Percentiles rank a stretch among this genome's conserved stretches.
Conservation (phyloP, 2,888 invertebrate genomes). For the Dermolepida albohirtum region DNA sequence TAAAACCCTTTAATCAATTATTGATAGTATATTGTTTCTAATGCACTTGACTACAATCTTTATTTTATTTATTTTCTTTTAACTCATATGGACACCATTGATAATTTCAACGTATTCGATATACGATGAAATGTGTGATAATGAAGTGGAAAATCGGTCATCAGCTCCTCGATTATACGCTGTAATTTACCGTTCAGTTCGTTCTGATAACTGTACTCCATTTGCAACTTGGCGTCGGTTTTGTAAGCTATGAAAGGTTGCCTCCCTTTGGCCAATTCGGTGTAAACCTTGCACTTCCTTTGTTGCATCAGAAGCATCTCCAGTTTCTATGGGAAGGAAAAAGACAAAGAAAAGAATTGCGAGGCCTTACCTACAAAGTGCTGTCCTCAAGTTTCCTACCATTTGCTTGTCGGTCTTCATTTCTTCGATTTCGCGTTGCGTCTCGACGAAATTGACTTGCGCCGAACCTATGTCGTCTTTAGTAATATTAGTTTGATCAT, state of each 20-base stretch:
- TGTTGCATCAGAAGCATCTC: conserved; percentile 76
- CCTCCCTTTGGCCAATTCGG: conserved; percentile 65
- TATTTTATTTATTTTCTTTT: conserved; percentile 2
- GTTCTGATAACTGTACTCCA: conserved; percentile 71
- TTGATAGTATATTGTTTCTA: no score
- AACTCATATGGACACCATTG: neutral
- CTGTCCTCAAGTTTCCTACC: conserved; percentile 51
- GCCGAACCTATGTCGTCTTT: conserved; percentile 25
- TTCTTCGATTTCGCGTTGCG: conserved; percentile 51
- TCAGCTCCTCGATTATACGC: conserved; percentile 70
- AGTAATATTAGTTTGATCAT: conserved; percentile 47
- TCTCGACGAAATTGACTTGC: conserved; percentile 2
- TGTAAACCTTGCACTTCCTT: conserved; percentile 73
- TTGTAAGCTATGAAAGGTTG: conserved; percentile 56
- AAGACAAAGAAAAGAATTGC: conserved; percentile 46
- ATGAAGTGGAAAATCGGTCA: conserved; percentile 73
- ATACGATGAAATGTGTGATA: conserved; percentile 65
- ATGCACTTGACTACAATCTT: conserved; percentile 1
- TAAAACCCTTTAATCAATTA: no score
- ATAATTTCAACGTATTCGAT: conserved; percentile 67
- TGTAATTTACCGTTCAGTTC: conserved; percentile 71
- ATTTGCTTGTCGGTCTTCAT: conserved; percentile 64
- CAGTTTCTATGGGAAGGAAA: conserved; percentile 64
- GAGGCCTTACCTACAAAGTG: neutral
- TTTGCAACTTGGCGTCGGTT: conserved; percentile 66